A percentile compares a stretch with the other conserved stretches of the same genome.
phyloP scores from a whole-genome alignment of 2,797 vertebrate genomes.

The Atherinosoma microstoma region DNA sequence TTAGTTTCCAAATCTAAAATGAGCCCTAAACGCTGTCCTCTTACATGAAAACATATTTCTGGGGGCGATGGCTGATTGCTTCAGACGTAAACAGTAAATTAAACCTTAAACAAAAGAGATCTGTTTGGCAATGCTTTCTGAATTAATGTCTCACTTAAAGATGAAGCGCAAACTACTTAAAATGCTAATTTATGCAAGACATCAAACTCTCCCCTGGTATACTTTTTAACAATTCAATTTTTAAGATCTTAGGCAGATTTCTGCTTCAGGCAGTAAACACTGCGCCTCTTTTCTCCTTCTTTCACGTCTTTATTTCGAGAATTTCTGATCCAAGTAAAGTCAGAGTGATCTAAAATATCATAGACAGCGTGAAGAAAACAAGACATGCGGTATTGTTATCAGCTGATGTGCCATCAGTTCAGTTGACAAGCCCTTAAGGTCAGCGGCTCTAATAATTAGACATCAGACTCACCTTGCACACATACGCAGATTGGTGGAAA shows the following conservation, averaged over 20 bases:
- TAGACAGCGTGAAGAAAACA: conserved; percentile 10
- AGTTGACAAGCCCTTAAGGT: conserved; percentile 46
- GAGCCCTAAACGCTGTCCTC: conserved; percentile 4
- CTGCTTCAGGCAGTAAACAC: conserved; percentile 49
- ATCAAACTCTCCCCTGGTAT: conserved; percentile 43
- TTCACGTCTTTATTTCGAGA: conserved; percentile 49
- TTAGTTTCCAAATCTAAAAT: not conserved
- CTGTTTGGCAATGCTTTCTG: conserved; percentile 25
- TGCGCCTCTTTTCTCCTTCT: conserved; percentile 43
- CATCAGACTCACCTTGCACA: conserved; percentile 59
- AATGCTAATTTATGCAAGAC: conserved; percentile 65
- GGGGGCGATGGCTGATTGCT: conserved; percentile 48
- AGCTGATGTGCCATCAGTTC: conserved; percentile 52
- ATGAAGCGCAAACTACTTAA: conserved; percentile 45
- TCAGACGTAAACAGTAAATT: conserved; percentile 52
- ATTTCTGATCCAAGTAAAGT: conserved; percentile 54
- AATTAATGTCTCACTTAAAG: conserved; percentile 52
- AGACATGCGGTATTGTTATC: conserved; percentile 44
- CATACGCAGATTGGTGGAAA: conserved; percentile 64
- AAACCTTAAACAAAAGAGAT: conserved; percentile 51
- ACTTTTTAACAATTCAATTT: conserved; percentile 58
- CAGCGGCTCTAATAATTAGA: conserved; percentile 59
- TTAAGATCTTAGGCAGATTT: conserved; percentile 61
- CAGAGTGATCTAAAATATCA: conserved; percentile 40
- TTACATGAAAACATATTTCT: conserved; percentile 36